A percentile compares a stretch with the other conserved stretches of the same genome.
phyloP scores from a whole-genome alignment of 2,888 invertebrate genomes.

The Phoenoteleia sp. region DNA sequence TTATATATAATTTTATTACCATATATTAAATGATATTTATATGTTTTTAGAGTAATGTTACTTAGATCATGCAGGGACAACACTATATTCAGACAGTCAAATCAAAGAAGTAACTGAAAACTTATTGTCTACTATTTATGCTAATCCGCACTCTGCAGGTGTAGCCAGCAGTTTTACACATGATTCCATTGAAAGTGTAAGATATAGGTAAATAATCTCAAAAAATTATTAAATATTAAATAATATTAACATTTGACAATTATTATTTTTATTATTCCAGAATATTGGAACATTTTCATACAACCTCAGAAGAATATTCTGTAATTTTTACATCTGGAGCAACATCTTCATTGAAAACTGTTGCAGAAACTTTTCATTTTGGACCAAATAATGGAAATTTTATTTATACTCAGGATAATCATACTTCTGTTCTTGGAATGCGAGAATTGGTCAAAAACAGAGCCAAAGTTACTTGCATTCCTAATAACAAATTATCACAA shows the following conservation, averaged over 20 bases:
- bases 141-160: slow-evolving; percentile 95
- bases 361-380: slow-evolving; percentile 94
- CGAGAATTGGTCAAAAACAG: slow-evolving; percentile 91
- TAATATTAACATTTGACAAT: not conserved
- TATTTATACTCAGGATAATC: slow-evolving; percentile 95
- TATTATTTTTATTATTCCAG: slow-evolving; percentile 86
- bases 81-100: slow-evolving; percentile 93
- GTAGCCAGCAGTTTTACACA: slow-evolving; percentile 93
- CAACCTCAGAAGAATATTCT: slow-evolving; percentile 92
- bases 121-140: slow-evolving; percentile 91
- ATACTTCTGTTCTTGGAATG: slow-evolving; percentile 98
- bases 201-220: slow-evolving; percentile 89
- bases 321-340: slow-evolving; percentile 98
- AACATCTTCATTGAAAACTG: slow-evolving; percentile 94
- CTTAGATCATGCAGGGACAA: slow-evolving; percentile 96
- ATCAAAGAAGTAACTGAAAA: slow-evolving; percentile 90
- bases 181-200: slow-evolving; percentile 94
- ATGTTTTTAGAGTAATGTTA: slow-evolving; percentile 90
- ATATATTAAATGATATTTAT: too few relatives aligned
- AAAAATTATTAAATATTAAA: not conserved
- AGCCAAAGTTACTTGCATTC: slow-evolving; percentile 88
- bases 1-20: too few relatives aligned
- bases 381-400: slow-evolving; percentile 88
- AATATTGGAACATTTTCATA: slow-evolving; percentile 95
- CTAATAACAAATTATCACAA: slow-evolving; percentile 88